These are phyloP conservation scores for Eugnorisma glareosa DNA, from an alignment of 2,888 invertebrate genomes.

Conservation along the genomic window DNA sequence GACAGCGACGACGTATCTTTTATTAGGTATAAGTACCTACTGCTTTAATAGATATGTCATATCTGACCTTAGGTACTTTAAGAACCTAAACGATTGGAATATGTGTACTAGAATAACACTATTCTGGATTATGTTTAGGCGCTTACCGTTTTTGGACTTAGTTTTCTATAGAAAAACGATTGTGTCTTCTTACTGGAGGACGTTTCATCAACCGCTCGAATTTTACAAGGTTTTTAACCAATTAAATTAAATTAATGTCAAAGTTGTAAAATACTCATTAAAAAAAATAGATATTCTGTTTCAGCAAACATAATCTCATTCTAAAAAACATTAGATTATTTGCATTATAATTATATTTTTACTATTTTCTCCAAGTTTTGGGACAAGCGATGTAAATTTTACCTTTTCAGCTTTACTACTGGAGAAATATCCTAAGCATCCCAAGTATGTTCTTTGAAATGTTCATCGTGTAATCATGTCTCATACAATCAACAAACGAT, in stretches of 20 bases:
- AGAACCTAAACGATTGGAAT: not conserved
- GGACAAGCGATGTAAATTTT: not conserved
- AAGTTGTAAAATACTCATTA: not conserved
- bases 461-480: not conserved
- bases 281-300: not conserved
- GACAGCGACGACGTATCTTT: not conserved
- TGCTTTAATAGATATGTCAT: not conserved
- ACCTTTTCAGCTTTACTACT: not conserved
- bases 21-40: too few relatives aligned
- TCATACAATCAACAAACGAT: not conserved
- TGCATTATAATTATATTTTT: not conserved
- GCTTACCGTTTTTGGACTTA: not conserved
- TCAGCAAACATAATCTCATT: not conserved
- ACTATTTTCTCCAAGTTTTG: not conserved
- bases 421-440: not conserved
- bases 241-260: not conserved
- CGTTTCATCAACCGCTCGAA: not conserved
- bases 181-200: too few relatives aligned
- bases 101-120: not conserved
- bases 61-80: not conserved
- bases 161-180: not conserved
- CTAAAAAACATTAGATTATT: not conserved
- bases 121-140: conserved; percentile 1
- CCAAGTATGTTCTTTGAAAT: not conserved
- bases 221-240: not conserved